Evolutionary conservation across 2,888 invertebrate species (phyloP), one percentile per base, ranked within the genome.

Genomic region (Caenorhabditis doughertyi): DNA sequence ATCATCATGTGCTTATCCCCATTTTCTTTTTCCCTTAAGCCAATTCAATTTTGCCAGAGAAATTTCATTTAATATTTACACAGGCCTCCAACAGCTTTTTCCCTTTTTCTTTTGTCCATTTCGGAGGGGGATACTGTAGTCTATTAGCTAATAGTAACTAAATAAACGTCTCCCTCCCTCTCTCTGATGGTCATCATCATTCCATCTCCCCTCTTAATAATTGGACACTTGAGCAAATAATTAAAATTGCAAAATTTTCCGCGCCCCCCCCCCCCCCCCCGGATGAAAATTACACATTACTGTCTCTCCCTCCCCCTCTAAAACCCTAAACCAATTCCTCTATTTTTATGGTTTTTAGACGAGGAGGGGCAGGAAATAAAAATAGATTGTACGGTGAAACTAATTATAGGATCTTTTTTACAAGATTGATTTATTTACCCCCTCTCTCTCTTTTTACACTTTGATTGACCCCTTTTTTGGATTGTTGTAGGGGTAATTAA

Each of bases 141-240:
- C 18, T 65, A 65, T 65, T 65, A 65, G 65, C 25, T 65, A 51
- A 65, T 65, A 65, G 65, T 65, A 65, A 65, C 65, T 32, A 65
- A 65, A 65, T 65, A 65, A 55, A 55, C 55, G 55, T 55, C 55
- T 55, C 23, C 3, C 32, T 51, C 11, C 39, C 13, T 39, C 39
- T 11, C 39, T 39, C 39, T 39, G 16, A 9, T 60, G 44, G 44
- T 60, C 42, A 25, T 60, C n/a, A n/a, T n/a, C n/a, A n/a, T n/a
- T n/a, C n/a, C n/a, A n/a, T n/a, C n/a, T n/a, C 62, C 35, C 13
- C 39, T 65, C 65, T 23, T 32, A 32, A 42, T 32, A 32, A 56
- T 18, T 65, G 51, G 51, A 51, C 65, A 65, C 51, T 65, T 65
- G 65, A 65, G 65, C 65, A 65, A 65, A 65, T 51, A 65, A 51